Conservation (phyloP, 2,888 invertebrate genomes). For the Mechanitis messenoides region DNA sequence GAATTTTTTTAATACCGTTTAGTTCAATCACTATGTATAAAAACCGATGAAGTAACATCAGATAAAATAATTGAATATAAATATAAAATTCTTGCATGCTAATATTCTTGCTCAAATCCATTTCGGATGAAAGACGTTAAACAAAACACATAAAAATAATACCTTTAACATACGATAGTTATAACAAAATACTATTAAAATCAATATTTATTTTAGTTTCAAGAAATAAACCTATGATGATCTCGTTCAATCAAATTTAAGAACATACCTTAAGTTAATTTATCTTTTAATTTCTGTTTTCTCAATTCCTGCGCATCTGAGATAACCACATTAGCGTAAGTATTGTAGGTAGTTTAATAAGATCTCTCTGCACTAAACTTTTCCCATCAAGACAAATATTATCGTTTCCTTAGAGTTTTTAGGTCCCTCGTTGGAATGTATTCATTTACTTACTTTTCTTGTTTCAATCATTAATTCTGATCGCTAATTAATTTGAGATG, state of each 20-base stretch:
- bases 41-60: no score
- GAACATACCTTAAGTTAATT: slow-evolving; percentile 14
- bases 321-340: slow-evolving; percentile 46
- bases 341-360: slow-evolving; percentile 43
- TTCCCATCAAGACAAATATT: slow-evolving; percentile 47
- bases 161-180: no score
- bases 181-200: no score
- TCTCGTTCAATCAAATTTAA: background rate
- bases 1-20: no score
- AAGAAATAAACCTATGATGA: background rate
- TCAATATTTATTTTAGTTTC: background rate
- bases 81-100: no score
- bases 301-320: slow-evolving; percentile 37
- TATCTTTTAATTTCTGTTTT: slow-evolving; percentile 38
- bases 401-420: slow-evolving; percentile 44
- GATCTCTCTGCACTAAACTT: slow-evolving; percentile 37
- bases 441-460: slow-evolving; percentile 9
- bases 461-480: slow-evolving; percentile 12
- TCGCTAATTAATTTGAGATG: slow-evolving; percentile 12
- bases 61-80: no score
- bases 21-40: no score
- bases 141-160: no score
- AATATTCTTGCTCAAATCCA: no score
- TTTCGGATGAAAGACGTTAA: no score
- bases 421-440: slow-evolving; percentile 18